Evolutionary conservation across 92 coral and sea anemone genomes (phyloP).

Genomic region (Parazoanthus swiftii): DNA sequence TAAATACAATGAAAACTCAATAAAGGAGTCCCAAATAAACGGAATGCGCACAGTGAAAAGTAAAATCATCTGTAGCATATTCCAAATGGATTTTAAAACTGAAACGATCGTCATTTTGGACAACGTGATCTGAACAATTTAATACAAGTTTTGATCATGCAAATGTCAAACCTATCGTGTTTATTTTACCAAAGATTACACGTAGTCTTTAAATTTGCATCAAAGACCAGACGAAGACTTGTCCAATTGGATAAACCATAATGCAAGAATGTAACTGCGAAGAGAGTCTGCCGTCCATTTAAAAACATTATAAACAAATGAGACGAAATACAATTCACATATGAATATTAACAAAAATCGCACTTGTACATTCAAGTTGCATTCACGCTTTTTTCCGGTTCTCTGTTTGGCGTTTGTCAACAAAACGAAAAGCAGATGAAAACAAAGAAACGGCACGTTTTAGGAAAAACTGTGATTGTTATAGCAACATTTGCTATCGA

Average conservation of each 20-base stretch:
- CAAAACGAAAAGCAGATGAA: background rate
- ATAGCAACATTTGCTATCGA: conserved; percentile 8
- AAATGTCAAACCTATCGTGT: background rate
- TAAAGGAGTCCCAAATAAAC: too few species aligned
- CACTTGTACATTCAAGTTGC: background rate
- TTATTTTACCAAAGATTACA: conserved; percentile 6
- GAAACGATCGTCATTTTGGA: background rate
- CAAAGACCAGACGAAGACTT: background rate
- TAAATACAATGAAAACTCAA: too few species aligned
- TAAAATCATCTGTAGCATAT: background rate
- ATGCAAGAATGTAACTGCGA: too few species aligned
- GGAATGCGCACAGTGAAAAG: background rate
- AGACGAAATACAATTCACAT: background rate
- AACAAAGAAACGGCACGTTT: background rate
- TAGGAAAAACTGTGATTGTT: background rate
- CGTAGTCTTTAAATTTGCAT: background rate
- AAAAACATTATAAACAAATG: background rate
- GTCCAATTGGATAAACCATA: background rate
- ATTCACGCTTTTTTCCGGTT: conserved; percentile 11
- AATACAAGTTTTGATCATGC: background rate
- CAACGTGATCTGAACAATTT: background rate
- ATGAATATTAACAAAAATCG: background rate
- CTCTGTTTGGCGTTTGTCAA: conserved; percentile 17
- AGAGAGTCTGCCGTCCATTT: background rate
- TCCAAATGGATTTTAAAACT: background rate